Evolutionary conservation across 2,113 vertebrate genomes (phyloP).

Genomic region (Blennius ocellaris): DNA sequence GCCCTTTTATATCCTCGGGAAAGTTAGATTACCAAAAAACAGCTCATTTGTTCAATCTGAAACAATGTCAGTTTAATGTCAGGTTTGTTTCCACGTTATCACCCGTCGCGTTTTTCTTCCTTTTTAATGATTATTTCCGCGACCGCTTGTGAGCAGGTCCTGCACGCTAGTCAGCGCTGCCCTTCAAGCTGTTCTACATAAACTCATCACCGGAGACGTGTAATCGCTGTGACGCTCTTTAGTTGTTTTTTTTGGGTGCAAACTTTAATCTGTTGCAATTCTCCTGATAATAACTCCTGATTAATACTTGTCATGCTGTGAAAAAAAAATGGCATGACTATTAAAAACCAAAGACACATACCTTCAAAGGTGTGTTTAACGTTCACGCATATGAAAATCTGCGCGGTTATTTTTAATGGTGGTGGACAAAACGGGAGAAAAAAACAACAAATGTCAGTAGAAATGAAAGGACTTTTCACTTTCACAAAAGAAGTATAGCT

Average conservation of each 20-base stretch:
- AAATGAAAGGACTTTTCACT: too few relatives aligned
- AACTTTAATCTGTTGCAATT: too few relatives aligned
- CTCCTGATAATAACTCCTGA: too few relatives aligned
- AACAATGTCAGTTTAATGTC: conserved; percentile 42
- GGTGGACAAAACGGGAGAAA: too few relatives aligned
- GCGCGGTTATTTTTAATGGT: too few relatives aligned
- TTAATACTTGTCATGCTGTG: too few relatives aligned
- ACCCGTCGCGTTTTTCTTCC: conserved; percentile 5
- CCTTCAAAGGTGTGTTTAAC: too few relatives aligned
- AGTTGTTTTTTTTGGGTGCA: neutral
- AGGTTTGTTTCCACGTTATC: conserved; percentile 46
- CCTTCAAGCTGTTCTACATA: conserved; percentile 45
- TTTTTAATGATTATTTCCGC: neutral
- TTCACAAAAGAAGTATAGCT: too few relatives aligned
- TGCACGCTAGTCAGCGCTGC: conserved; percentile 37
- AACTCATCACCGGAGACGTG: conserved; percentile 37
- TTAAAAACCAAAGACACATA: too few relatives aligned
- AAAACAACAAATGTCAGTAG: too few relatives aligned
- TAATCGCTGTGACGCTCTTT: conserved; percentile 37
- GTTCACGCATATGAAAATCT: too few relatives aligned
- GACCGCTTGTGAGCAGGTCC: conserved; percentile 1
- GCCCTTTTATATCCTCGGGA: conserved; percentile 8
- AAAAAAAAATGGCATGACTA: too few relatives aligned
- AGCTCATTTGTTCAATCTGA: conserved; percentile 43
- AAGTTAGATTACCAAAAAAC: conserved; percentile 33